Conservation (phyloP, 1,140 invertebrate genomes). For the Calliopsis andreniformis region DNA sequence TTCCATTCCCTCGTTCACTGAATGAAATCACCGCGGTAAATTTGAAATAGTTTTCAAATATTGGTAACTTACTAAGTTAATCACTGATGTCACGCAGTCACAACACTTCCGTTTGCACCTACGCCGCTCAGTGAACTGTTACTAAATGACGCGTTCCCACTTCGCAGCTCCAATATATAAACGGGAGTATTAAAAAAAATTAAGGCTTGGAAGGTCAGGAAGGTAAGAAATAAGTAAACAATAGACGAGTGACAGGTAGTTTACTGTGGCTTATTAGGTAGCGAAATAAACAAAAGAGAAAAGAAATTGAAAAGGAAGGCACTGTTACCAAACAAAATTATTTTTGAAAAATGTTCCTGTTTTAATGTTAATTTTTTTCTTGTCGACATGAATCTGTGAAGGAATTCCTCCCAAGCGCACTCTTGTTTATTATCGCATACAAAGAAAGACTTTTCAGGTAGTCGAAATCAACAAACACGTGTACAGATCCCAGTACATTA, state of each 20-base stretch:
- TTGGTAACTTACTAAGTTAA: too few relatives aligned
- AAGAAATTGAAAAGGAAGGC: too few relatives aligned
- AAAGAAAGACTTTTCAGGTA: not conserved
- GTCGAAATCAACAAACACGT: not conserved
- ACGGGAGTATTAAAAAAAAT: slow-evolving; percentile 10
- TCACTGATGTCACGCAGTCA: not conserved
- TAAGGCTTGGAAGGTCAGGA: slow-evolving; percentile 13
- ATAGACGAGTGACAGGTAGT: too few relatives aligned
- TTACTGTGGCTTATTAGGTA: too few relatives aligned
- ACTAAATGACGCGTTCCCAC: slow-evolving; percentile 7
- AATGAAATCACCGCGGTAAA: too few relatives aligned
- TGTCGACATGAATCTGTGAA: not conserved
- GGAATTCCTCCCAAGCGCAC: not conserved
- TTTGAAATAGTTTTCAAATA: too few relatives aligned
- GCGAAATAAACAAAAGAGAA: too few relatives aligned
- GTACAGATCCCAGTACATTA: not conserved
- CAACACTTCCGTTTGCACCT: slow-evolving; percentile 17
- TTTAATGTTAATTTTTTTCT: too few relatives aligned
- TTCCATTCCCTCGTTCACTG: too few relatives aligned
- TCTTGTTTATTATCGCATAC: not conserved
- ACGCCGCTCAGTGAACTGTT: not conserved
- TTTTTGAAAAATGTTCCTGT: too few relatives aligned
- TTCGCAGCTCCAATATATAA: slow-evolving; percentile 13
- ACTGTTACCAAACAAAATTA: too few relatives aligned
- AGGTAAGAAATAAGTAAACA: too few relatives aligned